phyloP scores from a whole-genome alignment of 2,888 invertebrate genomes.

The Dolichomitus sp. region DNA sequence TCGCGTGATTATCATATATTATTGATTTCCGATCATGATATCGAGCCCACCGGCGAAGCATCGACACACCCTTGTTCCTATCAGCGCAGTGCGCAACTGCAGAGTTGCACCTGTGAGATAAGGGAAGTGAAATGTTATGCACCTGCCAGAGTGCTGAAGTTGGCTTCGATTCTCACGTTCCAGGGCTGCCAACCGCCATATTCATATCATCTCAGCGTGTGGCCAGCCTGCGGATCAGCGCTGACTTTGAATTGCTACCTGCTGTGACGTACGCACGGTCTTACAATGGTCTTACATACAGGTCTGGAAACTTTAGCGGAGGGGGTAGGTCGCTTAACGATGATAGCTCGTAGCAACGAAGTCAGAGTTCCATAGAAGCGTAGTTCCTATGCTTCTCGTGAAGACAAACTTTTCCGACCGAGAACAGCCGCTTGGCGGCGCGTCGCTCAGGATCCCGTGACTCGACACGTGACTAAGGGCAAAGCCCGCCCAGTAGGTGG shows the following conservation, averaged over 20 bases:
- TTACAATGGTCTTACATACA: too few relatives aligned
- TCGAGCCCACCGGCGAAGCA: conserved; percentile 16
- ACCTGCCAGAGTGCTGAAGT: not conserved
- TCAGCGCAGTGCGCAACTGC: conserved; percentile 54
- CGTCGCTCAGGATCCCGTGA: too few relatives aligned
- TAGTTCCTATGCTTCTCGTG: too few relatives aligned
- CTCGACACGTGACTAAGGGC: too few relatives aligned
- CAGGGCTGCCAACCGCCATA: conserved; percentile 7
- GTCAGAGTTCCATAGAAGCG: too few relatives aligned
- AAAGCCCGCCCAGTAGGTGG: too few relatives aligned
- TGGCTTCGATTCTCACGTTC: not conserved
- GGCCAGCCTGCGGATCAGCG: not conserved
- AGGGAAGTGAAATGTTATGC: not conserved
- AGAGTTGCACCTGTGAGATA: conserved; percentile 30
- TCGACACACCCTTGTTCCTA: conserved; percentile 29
- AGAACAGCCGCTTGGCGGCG: too few relatives aligned
- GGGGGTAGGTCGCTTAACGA: too few relatives aligned
- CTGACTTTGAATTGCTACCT: not conserved
- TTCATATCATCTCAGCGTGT: conserved; percentile 14
- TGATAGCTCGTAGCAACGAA: too few relatives aligned
- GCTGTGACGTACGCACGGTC: not conserved
- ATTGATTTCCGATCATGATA: conserved; percentile 12
- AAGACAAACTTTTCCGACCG: too few relatives aligned
- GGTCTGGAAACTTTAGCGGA: too few relatives aligned
- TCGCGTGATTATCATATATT: conserved; percentile 10